phyloP scores from a whole-genome alignment of 2,113 vertebrate genomes.

The Cyprinodon tularosa region DNA sequence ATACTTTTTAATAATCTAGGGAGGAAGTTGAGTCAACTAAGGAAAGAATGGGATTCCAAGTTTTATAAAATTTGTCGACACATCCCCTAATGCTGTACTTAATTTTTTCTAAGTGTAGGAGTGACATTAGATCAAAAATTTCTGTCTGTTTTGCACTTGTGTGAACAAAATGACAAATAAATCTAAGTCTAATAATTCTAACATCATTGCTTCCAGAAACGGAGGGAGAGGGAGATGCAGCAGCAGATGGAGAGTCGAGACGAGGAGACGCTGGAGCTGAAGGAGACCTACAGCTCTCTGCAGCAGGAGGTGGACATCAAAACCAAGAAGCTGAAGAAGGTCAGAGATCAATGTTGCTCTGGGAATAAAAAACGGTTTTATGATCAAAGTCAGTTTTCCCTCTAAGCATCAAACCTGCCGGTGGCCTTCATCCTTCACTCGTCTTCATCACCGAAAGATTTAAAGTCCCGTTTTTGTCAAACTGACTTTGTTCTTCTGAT shows the following conservation, averaged over 20 bases:
- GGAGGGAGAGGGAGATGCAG: conserved; percentile 94
- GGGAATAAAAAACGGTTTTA: not conserved
- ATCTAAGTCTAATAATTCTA: too few species aligned
- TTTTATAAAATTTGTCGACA: too few species aligned
- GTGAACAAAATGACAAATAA: too few species aligned
- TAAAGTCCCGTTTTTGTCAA: not conserved
- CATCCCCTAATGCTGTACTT: too few species aligned
- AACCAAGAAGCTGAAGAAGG: conserved; percentile 99
- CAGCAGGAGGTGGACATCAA: conserved; percentile 99
- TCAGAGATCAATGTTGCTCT: conserved; percentile 37
- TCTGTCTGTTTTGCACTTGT: too few species aligned
- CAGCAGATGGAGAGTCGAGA: conserved; percentile 95
- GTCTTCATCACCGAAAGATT: not conserved
- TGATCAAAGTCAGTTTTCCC: not conserved
- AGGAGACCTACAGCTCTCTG: conserved; percentile 95
- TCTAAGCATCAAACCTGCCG: too few species aligned
- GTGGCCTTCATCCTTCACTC: not conserved
- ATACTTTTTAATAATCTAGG: too few species aligned
- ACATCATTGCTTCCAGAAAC: conserved; percentile 83
- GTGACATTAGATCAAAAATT: too few species aligned
- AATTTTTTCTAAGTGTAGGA: too few species aligned
- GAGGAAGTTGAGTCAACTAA: too few species aligned
- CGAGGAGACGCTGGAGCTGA: conserved; percentile 94
- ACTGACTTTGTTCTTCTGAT: not conserved
- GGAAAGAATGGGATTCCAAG: too few species aligned